Percentiles rank a stretch among this genome's conserved stretches.
These are phyloP conservation scores for Nesogale talazaci DNA, from an alignment of 2,113 vertebrate genomes.

Conservation along the genomic window DNA sequence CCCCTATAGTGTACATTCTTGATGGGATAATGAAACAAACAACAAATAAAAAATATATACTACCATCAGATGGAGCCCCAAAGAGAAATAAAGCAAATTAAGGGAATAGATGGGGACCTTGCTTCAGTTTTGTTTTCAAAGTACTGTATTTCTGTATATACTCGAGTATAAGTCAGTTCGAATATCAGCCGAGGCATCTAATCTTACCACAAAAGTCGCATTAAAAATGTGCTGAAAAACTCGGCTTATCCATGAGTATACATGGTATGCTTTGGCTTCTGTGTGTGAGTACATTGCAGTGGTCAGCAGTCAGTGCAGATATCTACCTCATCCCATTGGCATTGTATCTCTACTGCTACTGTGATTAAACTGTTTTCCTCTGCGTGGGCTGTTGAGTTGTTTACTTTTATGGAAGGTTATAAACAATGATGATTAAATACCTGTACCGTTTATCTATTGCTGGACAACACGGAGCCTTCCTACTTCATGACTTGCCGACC, in stretches of 20 bases:
- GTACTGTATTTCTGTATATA: background rate
- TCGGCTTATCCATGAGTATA: too few species aligned
- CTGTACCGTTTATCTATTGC: background rate
- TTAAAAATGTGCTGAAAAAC: too few species aligned
- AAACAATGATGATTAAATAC: background rate
- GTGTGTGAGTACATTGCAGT: constrained; percentile 8
- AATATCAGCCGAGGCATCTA: too few species aligned
- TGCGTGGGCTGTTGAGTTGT: background rate
- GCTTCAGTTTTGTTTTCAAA: background rate
- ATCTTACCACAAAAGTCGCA: too few species aligned
- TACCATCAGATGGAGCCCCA: background rate
- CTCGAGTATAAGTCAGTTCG: too few species aligned
- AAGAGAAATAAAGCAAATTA: background rate
- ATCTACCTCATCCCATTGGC: background rate
- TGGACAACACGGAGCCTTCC: background rate
- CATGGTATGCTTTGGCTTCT: background rate
- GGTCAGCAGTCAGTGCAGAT: background rate
- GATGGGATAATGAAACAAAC: constrained; percentile 11
- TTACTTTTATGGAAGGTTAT: background rate
- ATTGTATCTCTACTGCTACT: background rate
- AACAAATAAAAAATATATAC: background rate
- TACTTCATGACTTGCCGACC: background rate
- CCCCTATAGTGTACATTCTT: background rate
- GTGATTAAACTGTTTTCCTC: background rate
- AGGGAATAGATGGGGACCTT: background rate